Conservation (phyloP, 2,797 vertebrate species). For the Kryptolebias ocellatus region DNA sequence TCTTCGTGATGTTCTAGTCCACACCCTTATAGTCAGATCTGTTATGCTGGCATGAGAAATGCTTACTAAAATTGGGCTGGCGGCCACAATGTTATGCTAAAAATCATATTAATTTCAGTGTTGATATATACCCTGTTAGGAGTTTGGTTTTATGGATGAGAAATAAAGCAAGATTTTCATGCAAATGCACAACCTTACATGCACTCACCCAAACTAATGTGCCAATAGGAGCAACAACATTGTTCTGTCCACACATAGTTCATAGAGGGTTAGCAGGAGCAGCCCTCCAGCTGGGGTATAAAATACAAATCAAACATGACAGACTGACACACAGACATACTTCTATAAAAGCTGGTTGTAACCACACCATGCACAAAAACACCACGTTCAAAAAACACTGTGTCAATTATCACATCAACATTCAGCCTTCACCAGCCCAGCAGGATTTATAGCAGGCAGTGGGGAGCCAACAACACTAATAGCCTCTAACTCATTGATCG, state of each 20-base stretch:
- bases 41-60: not conserved
- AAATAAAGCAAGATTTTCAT: constrained; percentile 19
- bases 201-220: constrained; percentile 20
- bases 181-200: not conserved
- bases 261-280: constrained; percentile 56
- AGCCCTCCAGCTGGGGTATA: constrained; percentile 56
- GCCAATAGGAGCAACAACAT: constrained; percentile 57
- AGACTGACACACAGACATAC: constrained; percentile 40
- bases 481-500: constrained; percentile 59
- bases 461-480: constrained; percentile 44
- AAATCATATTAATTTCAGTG: not conserved
- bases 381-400: constrained; percentile 52
- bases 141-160: constrained; percentile 2
- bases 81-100: not conserved
- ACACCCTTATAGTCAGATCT: not conserved
- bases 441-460: constrained; percentile 40
- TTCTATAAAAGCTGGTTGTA: constrained; percentile 55
- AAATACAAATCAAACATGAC: constrained; percentile 73
- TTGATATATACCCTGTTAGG: not conserved
- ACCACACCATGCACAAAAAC: constrained; percentile 62
- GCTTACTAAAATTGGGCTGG: no score
- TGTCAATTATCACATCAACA: constrained; percentile 70
- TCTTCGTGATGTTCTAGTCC: not conserved
- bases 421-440: constrained; percentile 62
- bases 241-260: constrained; percentile 62